Evolutionary conservation across 1,140 invertebrate species (phyloP), one percentile per base, ranked within the genome.

Genomic region (Geopemphigus sp.): DNA sequence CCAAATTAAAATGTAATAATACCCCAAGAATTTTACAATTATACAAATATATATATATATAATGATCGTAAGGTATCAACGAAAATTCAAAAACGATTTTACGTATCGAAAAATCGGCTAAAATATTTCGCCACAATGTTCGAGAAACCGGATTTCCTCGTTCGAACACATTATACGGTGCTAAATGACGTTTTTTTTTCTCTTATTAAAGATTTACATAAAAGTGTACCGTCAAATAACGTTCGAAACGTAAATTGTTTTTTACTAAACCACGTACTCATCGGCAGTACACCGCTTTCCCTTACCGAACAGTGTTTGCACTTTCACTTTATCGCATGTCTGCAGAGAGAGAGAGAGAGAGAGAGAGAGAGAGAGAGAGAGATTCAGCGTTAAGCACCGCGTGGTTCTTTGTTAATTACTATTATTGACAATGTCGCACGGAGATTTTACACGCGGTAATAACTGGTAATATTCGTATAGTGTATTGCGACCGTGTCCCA

Each of bases 301-400:
- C 66, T 70, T 70, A 17, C 10, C 68, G 5, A 29, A 19, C n/a
- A 29, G 4, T 14, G 1, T 54, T 72, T 54, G 26, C 50, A 29
- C 68, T 54, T 72, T 72, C 68, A 29, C 68, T 54, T 53, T 54
- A 29, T 72, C 17, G 11, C 68, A 24, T 29, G 12, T 8, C 32
- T n/a, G n/a, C n/a, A n/a, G n/a, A n/a, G n/a, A n/a, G n/a, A n/a
- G n/a, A n/a, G n/a, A n/a, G n/a, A n/a, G n/a, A n/a, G n/a, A n/a
- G n/a, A n/a, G n/a, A n/a, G n/a, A n/a, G n/a, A n/a, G n/a, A n/a
- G n/a, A n/a, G n/a, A n/a, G n/a, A n/a, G n/a, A n/a, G n/a, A n/a
- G n/a, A n/a, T n/a, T n/a, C n/a, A n/a, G n/a, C n/a, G 3, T 39
- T 39, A 39, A 8, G 8, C 32, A 39, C n/a, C 32, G 32, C 32